Evolutionary conservation across 2,888 invertebrate genomes (phyloP).

Genomic region (Andrena fulva): DNA sequence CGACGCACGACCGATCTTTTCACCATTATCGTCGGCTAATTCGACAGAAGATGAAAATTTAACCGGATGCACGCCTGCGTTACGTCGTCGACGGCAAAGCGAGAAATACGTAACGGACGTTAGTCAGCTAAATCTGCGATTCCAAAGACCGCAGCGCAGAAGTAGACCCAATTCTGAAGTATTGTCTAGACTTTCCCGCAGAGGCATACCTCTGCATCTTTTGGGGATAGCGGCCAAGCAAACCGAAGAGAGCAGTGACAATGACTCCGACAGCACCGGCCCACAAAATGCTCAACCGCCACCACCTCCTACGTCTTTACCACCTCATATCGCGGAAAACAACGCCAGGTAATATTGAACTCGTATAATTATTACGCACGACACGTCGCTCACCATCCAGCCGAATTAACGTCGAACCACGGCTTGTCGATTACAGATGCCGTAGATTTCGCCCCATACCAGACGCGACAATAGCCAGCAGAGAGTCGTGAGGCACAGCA

Average conservation of each 20-base stretch:
- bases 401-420: neutral
- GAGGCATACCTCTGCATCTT: constrained; percentile 82
- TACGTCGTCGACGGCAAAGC: constrained; percentile 90
- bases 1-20: constrained; percentile 80
- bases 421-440: constrained; percentile 74
- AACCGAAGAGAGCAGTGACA: constrained; percentile 83
- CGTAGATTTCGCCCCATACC: constrained; percentile 84
- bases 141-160: constrained; percentile 88
- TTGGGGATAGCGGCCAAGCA: constrained; percentile 79
- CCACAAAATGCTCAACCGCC: constrained; percentile 77
- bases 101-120: constrained; percentile 95
- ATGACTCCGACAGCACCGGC: constrained; percentile 81
- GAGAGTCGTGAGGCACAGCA: constrained; percentile 82
- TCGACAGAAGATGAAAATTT: constrained; percentile 83
- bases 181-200: constrained; percentile 76
- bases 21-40: constrained; percentile 79
- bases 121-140: constrained; percentile 92
- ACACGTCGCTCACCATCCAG: neutral
- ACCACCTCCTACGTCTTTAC: constrained; percentile 80
- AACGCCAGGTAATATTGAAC: constrained; percentile 79
- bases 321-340: constrained; percentile 82
- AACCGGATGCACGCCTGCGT: constrained; percentile 87
- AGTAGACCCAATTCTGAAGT: constrained; percentile 80
- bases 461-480: constrained; percentile 81
- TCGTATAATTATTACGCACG: neutral